A percentile compares a stretch with the other conserved stretches of the same genome.
These are phyloP conservation scores for Amphipoea lucens DNA, from an alignment of 2,888 invertebrate species.

Conservation along the genomic window DNA sequence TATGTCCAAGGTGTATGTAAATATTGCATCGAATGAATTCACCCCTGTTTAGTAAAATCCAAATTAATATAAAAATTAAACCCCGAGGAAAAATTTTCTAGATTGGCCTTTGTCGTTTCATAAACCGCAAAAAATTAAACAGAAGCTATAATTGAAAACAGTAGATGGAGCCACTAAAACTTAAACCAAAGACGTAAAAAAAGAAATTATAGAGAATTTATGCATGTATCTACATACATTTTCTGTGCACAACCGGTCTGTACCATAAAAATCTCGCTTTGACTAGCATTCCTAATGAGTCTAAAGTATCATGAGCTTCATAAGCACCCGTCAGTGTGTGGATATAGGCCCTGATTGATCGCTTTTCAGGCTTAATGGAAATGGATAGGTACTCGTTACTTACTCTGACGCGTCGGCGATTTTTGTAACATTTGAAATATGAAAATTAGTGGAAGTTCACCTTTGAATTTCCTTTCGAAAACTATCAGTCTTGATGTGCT, in stretches of 20 bases:
- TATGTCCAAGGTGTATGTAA: not conserved
- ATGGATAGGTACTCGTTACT: conserved; percentile 61
- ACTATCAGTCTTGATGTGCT: conserved; percentile 23
- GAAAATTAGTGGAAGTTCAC: conserved; percentile 34
- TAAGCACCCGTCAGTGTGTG: conserved; percentile 58
- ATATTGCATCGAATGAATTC: not conserved
- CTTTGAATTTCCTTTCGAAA: conserved; percentile 32
- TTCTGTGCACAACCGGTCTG: conserved; percentile 26
- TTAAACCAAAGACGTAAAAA: conserved; percentile 1
- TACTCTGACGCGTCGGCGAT: conserved; percentile 45
- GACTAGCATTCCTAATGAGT: conserved; percentile 63
- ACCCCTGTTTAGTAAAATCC: not conserved
- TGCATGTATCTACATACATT: conserved; percentile 5
- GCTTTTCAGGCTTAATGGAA: conserved; percentile 65
- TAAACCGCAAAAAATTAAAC: conserved; percentile 6
- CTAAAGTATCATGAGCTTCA: conserved; percentile 56
- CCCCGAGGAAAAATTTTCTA: too few relatives aligned
- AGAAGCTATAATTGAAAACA: conserved; percentile 19
- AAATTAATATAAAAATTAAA: not conserved
- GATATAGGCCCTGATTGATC: conserved; percentile 67
- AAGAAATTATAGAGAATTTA: not conserved
- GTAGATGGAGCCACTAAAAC: conserved; percentile 13
- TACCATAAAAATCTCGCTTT: conserved; percentile 33
- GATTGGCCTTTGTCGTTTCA: too few relatives aligned
- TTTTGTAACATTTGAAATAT: conserved; percentile 49